Evolutionary conservation across 2,113 vertebrate genomes (phyloP), one percentile per base, ranked within the genome.

Genomic region (Bubo scandiacus): DNA sequence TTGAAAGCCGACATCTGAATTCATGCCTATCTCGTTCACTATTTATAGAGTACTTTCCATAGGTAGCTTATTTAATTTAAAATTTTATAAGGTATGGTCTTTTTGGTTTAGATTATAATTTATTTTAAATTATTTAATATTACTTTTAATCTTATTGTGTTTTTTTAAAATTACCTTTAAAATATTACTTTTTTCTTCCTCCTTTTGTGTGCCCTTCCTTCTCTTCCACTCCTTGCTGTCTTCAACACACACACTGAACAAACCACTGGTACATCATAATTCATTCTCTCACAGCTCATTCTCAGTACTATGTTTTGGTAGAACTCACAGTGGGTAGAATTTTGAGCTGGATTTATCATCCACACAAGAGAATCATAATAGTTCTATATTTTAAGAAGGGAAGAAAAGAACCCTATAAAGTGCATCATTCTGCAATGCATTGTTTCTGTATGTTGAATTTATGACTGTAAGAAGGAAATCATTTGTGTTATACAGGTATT

Each of bases 291-390:
- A 75, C 77, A 92, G 81, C 81, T 95, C 91, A 81, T 96, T 95
- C 93, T 92, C 81, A 81, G 61, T 81, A 83, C 75, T 86, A 15
- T 93, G 89, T 96, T 97, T 96, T 95, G 88, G 81, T 94, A 94
- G 81, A 96, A 96, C 63, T 95, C 96, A 95, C 91, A 94, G 65
- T 75, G 88, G 96, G 92, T 94, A 82, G 90, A 97, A 96, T 97
- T 97, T 94, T 91, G 86, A 94, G 81, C 89, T 96, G 96, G 94
- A 97, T 97, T 97, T 97, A 97, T 97, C 92, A 94, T 97, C 94
- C 94, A 96, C 95, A 90, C 94, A 92, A 96, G 96, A 96, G 97
- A 96, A 97, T 96, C 90, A 86, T 96, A 95, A 96, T 83, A 94
- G 92, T 97, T 94, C 93, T 93, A 92, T 97, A 92, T 96, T 97